A percentile compares a stretch with the other conserved stretches of the same genome.
phyloP scores from a whole-genome alignment of 2,888 invertebrate species.

The Hylaea fasciaria region DNA sequence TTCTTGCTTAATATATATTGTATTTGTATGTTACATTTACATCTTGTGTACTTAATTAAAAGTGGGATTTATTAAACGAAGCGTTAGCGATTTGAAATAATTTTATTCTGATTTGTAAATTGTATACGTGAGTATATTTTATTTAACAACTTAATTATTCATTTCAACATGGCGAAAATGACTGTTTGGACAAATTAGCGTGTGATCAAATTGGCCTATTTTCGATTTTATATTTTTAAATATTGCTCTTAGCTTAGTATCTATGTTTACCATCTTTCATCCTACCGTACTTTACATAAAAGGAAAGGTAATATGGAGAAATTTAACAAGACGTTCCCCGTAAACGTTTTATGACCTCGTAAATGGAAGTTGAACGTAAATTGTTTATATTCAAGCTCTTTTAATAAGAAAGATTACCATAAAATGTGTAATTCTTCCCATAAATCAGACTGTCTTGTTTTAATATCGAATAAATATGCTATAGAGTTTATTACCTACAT shows the following conservation, averaged over 20 bases:
- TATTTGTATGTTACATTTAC: constrained; percentile 9
- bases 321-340: constrained; percentile 37
- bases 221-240: too few relatives aligned
- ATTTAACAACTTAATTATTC: background rate
- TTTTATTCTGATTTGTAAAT: too few relatives aligned
- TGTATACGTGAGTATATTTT: background rate
- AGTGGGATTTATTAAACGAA: constrained; percentile 4
- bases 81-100: constrained; percentile 21
- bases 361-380: constrained; percentile 43
- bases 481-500: background rate
- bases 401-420: constrained; percentile 35
- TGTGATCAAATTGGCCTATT: too few relatives aligned
- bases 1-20: background rate
- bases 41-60: constrained; percentile 12
- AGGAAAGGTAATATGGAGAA: constrained; percentile 27
- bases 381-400: constrained; percentile 39
- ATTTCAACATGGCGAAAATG: too few relatives aligned
- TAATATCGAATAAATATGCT: constrained; percentile 16
- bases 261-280: background rate
- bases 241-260: too few relatives aligned
- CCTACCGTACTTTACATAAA: constrained; percentile 8
- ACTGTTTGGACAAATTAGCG: too few relatives aligned
- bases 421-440: constrained; percentile 30
- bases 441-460: constrained; percentile 27
- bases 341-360: constrained; percentile 42